Conservation (phyloP, 2,113 vertebrate species). For the Terrapene triunguis region DNA sequence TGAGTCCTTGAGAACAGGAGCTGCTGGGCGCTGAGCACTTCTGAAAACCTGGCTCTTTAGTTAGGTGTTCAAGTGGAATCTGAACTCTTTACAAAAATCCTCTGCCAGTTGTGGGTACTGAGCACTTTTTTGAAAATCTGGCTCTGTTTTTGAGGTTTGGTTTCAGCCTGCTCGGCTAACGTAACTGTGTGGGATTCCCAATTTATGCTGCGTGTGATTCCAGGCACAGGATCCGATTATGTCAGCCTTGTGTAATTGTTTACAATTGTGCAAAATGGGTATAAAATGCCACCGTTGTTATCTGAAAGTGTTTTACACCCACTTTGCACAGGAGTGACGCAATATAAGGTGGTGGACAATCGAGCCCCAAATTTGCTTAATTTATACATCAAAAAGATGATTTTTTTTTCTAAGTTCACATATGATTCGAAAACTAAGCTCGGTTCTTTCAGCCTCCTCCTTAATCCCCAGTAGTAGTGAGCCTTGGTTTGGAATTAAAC, state of each 20-base stretch:
- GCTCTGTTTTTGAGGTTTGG: not conserved
- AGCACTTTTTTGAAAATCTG: conserved; percentile 15
- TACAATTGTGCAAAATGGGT: not conserved
- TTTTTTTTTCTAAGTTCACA: not conserved
- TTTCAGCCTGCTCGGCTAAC: not conserved
- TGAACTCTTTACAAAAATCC: conserved; percentile 28
- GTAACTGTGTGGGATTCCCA: not conserved
- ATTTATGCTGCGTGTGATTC: not conserved
- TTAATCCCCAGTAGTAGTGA: not conserved
- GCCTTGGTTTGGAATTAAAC: not conserved
- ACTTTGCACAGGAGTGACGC: not conserved
- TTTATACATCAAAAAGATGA: not conserved
- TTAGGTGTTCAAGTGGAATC: conserved; percentile 18
- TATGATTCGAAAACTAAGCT: not conserved
- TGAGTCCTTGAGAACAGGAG: conserved; percentile 44
- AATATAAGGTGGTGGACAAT: not conserved
- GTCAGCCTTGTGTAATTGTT: not conserved
- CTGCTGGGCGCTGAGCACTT: not conserved
- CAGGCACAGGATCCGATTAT: not conserved
- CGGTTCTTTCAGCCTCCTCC: not conserved
- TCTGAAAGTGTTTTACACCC: not conserved
- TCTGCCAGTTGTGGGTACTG: not conserved
- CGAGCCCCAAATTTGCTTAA: not conserved
- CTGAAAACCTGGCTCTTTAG: not conserved
- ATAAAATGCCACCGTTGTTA: fast-evolving